phyloP scores from a whole-genome alignment of 2,113 vertebrate species.

The Calcarius ornatus region DNA sequence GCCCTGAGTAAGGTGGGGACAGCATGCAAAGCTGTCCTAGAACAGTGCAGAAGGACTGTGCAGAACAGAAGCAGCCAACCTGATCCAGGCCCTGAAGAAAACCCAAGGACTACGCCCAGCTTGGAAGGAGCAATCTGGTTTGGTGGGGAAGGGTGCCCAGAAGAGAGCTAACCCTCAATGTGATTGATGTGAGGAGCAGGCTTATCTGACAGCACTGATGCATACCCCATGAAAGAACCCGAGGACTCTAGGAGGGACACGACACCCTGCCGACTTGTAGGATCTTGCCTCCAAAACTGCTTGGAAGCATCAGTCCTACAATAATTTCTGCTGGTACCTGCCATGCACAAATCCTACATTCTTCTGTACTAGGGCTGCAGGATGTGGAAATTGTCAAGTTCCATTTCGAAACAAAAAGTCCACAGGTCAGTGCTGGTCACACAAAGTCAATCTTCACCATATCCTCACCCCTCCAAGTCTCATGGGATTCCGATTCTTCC shows the following conservation, averaged over 20 bases:
- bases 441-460: neutral
- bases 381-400: neutral
- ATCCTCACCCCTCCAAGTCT: neutral
- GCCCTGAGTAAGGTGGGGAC: neutral
- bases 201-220: neutral
- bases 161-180: neutral
- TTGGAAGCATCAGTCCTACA: neutral
- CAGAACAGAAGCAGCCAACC: neutral
- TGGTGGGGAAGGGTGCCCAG: neutral
- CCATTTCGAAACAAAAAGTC: neutral
- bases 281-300: neutral
- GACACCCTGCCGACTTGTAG: neutral
- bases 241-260: neutral
- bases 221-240: neutral
- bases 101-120: neutral
- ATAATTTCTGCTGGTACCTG: neutral
- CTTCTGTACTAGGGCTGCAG: neutral
- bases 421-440: neutral
- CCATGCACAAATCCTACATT: neutral
- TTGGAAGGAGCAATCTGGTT: neutral
- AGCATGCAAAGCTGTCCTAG: fast-evolving
- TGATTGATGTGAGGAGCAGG: neutral
- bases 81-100: neutral
- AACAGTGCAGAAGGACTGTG: neutral
- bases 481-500: neutral